Evolutionary conservation across 2,888 invertebrate species (phyloP), one percentile per base, ranked within the genome.

Genomic region (Machimus rusticus): DNA sequence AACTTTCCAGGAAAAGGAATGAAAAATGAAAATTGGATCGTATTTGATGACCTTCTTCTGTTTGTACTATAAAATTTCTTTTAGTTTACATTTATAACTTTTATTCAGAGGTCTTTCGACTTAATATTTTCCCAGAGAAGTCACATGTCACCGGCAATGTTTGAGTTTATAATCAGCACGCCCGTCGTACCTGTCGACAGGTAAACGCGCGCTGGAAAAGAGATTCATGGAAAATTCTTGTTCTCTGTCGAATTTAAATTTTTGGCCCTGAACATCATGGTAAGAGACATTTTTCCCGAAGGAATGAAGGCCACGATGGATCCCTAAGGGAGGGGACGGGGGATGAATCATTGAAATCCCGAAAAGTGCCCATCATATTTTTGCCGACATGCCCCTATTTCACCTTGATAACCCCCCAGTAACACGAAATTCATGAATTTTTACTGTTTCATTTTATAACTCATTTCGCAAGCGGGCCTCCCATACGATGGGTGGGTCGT

Each of bases 371-470:
- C 78, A 78, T 78, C 78, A 43, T 78, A 78, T 39, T 78, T 39
- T 39, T 78, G 66, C 28, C 66, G 19, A 43, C 39, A 78, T 78
- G 78, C 39, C 19, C 78, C 43, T 39, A 78, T 66, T 78, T 78
- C 78, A 78, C 78, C 78, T 43, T 78, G 78, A 78, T 78, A 78
- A 78, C 37, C 78, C 9, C 37, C 39, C 12, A 39, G 78, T 78
- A 78, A 78, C 39, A 78, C 23, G 78, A 78, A 78, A 19, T 78
- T 78, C 78, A 78, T 78, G 78, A 78, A 78, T 78, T 78, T 78
- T 78, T 78, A 78, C 78, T 78, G 78, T 78, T 78, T 78, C 78
- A 78, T 78, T 78, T 78, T 78, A 78, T 78, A 78, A 39, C 78
- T 37, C 37, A 78, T 78, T 78, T 78, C 23, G 43, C 43, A 77